Evolutionary conservation across 2,888 invertebrate genomes (phyloP).

Genomic region (Drosophila stalkeri): DNA sequence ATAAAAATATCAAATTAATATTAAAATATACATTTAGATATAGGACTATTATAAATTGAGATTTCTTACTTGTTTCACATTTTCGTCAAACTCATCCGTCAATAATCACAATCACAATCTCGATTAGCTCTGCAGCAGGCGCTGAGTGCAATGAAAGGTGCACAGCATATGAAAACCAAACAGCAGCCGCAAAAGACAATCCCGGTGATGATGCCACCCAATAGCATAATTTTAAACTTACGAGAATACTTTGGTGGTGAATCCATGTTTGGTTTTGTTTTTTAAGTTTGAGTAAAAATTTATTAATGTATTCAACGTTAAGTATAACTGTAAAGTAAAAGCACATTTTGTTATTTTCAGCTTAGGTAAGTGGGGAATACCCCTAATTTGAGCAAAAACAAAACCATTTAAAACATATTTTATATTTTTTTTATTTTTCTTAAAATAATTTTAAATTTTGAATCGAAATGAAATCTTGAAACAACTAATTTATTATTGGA

Average conservation of each 20-base stretch:
- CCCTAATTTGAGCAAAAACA: not conserved
- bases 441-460: not conserved
- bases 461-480: not conserved
- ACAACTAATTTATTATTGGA: not conserved
- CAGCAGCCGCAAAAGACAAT: not conserved
- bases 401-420: not conserved
- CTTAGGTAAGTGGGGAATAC: not conserved
- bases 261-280: not conserved
- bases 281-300: not conserved
- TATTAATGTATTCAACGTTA: not conserved
- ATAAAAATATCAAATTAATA: too few relatives aligned
- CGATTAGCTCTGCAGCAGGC: not conserved
- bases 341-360: constrained; percentile 9
- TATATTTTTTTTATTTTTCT: not conserved
- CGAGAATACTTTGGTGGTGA: not conserved
- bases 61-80: not conserved
- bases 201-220: not conserved
- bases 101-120: not conserved
- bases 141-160: not conserved
- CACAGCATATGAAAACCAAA: not conserved
- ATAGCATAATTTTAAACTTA: not conserved
- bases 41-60: not conserved
- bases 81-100: not conserved
- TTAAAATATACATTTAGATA: too few relatives aligned
- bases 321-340: constrained; percentile 3